Evolutionary conservation across 2,797 vertebrate genomes (phyloP).

Genomic region (Cetoscarus ocellatus): DNA sequence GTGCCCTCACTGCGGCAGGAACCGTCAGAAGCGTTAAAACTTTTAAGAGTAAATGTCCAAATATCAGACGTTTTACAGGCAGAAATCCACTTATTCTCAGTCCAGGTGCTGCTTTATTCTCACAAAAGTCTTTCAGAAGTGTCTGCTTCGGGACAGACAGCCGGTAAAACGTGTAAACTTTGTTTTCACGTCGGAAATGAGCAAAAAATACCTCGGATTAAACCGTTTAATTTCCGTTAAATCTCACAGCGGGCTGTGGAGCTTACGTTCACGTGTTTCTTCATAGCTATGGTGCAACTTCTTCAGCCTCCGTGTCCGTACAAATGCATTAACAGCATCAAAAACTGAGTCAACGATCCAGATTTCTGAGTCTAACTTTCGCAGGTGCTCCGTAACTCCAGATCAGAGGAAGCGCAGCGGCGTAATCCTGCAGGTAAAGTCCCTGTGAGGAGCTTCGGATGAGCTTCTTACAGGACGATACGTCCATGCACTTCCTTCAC

Average conservation of each 20-base stretch:
- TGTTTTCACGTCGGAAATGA: not conserved
- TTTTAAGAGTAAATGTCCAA: not conserved
- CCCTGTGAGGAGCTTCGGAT: not conserved
- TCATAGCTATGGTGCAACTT: not conserved
- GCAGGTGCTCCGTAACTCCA: too few relatives aligned
- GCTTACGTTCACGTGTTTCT: not conserved
- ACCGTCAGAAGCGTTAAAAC: not conserved
- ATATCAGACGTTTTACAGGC: not conserved
- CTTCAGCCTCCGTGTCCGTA: not conserved
- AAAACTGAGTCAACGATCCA: not conserved
- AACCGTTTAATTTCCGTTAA: not conserved
- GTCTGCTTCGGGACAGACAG: not conserved
- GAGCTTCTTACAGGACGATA: conserved; percentile 1
- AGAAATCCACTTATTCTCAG: not conserved
- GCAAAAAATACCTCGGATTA: not conserved
- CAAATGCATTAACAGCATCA: too few relatives aligned
- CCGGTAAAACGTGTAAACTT: not conserved
- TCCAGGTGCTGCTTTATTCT: not conserved
- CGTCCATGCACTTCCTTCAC: not conserved
- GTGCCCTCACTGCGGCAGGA: not conserved
- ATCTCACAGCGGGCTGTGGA: not conserved
- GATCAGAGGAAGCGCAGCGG: not conserved
- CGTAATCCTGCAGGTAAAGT: conserved; percentile 5
- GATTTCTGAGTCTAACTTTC: not conserved
- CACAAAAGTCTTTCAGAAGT: not conserved